Conservation (phyloP, 2,113 vertebrate genomes). For the Caloenas nicobarica region DNA sequence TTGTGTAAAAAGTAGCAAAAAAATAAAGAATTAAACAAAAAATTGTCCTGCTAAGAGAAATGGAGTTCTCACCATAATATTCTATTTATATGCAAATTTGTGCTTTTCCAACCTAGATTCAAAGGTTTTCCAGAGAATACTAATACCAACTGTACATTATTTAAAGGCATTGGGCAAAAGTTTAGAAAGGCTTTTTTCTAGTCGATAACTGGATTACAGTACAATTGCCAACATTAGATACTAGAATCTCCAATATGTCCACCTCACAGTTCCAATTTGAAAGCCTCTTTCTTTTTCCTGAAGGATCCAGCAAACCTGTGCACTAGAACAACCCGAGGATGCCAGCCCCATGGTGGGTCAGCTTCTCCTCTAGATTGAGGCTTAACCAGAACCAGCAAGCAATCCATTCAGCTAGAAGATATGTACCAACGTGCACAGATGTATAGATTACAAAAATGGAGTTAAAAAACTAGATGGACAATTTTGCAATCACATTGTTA, state of each 20-base stretch:
- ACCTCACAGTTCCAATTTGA: background rate
- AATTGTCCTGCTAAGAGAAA: background rate
- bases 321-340: background rate
- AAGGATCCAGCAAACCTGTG: background rate
- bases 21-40: background rate
- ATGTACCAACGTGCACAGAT: background rate
- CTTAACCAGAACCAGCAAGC: background rate
- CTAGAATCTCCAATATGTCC: background rate
- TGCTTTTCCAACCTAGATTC: background rate
- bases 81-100: slow-evolving; percentile 65
- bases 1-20: background rate
- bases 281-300: background rate
- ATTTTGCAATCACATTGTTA: background rate
- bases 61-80: background rate
- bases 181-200: background rate
- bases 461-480: background rate
- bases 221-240: background rate
- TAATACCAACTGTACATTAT: slow-evolving; percentile 11
- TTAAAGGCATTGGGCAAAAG: background rate
- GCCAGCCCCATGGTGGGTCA: background rate
- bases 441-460: background rate
- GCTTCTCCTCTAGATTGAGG: background rate
- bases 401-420: background rate
- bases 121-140: slow-evolving; percentile 33
- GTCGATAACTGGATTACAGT: background rate